Base-by-base conservation (phyloP, 1,140 invertebrate species). In the Trichomalopsis sarcophagae region DNA sequence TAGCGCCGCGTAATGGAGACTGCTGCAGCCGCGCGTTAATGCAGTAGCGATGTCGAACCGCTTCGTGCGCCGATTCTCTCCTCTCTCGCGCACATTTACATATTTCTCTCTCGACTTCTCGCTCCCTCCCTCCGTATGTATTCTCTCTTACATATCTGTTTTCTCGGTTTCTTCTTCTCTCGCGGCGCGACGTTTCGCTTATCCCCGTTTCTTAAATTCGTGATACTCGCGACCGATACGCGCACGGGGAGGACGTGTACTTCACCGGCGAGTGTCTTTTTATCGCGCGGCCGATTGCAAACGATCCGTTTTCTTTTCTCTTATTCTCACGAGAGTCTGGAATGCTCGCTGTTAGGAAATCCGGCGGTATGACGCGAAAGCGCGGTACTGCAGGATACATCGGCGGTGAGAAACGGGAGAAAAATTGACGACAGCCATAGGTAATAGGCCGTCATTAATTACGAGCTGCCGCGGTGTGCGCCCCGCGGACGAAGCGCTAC, bases 21-120 rank as follows among this genome's bases (percentile, higher is more conserved):
- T 88, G 90, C 89, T 90, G 90, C 33, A 36, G 33, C 90, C 88
- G 90, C 90, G 90, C 89, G 90, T 91, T 92, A 92, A 92, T 92
- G 91, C 91, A 92, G 91, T 92, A 92, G 91, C 91, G 90, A 91
- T 92, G 91, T 92, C 91, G 88, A 40, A 27, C 50, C 44, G 44
- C 13, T 47, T 75, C 69, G 36, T 75, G 13, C 33, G 36, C 33
- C 30, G 44, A 71, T 62, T 75, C 74, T 77, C 11, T 69, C 73
- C 62, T 82, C 71, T 79, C 30, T 44, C 40, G 47, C 40, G 71
- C 27, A 62, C 80, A 80, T 85, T 85, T 81, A 62, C 79, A 84
- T 81, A 80, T 84, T 84, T 74, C 77, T 79, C 77, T 79, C 78
- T 86, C 75, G 66, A 47, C 44, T 33, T 81, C 62, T 36, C 11